Percentiles rank a stretch among this genome's conserved stretches.
These are phyloP conservation scores for Alethe diademata DNA, from an alignment of 2,113 vertebrate species.

Conservation along the genomic window DNA sequence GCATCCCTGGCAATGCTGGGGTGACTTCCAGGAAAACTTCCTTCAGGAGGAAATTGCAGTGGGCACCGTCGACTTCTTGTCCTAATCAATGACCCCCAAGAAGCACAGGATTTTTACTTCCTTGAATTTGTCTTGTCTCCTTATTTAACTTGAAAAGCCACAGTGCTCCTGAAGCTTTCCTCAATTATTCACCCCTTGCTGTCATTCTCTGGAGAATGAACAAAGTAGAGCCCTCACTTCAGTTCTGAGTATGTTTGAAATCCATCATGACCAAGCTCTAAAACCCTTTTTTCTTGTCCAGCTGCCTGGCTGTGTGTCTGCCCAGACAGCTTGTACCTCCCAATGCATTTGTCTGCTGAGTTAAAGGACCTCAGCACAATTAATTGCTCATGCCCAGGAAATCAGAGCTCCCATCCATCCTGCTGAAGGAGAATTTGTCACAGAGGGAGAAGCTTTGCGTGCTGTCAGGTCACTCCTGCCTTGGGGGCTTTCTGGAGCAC, in stretches of 20 bases:
- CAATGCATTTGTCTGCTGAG: neutral
- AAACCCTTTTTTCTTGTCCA: neutral
- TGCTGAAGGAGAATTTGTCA: neutral
- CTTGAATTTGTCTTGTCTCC: neutral
- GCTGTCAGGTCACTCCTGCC: neutral
- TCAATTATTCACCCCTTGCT: neutral
- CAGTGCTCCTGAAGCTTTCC: neutral
- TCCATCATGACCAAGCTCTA: neutral
- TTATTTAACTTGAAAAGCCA: neutral
- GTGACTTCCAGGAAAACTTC: neutral
- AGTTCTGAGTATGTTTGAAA: neutral
- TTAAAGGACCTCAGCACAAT: neutral
- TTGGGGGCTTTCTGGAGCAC: neutral
- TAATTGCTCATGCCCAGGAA: neutral
- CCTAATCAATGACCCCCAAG: neutral
- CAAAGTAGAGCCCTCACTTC: neutral
- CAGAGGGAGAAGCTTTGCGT: neutral
- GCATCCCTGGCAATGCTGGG: neutral
- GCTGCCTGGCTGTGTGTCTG: neutral
- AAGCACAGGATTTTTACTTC: neutral
- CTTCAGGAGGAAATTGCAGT: neutral
- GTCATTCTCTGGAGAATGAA: neutral
- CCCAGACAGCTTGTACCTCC: neutral
- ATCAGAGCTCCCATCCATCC: neutral
- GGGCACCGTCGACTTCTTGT: rapidly evolving